Base-by-base conservation (phyloP, 2,888 invertebrate genomes). In the Sesia bembeciformis region DNA sequence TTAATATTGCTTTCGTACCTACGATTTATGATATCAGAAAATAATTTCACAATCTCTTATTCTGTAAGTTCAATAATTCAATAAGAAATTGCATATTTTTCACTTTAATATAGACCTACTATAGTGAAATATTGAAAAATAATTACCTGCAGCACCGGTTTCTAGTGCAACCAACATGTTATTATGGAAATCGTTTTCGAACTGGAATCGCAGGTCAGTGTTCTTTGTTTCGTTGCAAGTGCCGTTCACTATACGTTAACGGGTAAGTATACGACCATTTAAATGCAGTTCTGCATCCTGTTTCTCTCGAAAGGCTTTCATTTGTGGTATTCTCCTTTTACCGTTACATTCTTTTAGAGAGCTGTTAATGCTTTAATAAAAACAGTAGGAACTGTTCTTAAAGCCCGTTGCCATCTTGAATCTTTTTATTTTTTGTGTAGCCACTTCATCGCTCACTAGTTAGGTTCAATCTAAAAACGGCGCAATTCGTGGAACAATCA, bases 131-230 rank as follows among this genome's bases (percentile, higher is more conserved):
- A 78, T 78, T 78, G 79, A 78, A 80, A 76, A 74, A 79, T 78
- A 81, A 80, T 77, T 76, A 80, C 78, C 78, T 75, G 72, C 76
- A 71, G 65, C 65, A 39, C n/a, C 39, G n/a, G 39, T n/a, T 60
- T 55, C 56, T 55, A 60, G 54, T 57, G 58, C 59, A 56, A 61
- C 63, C 58, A 60, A 67, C 67, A 77, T 72, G 72, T 78, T 83
- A 82, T 81, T 81, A 84, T 78, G 82, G 72, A 78, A 84, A 81
- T 81, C 74, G 70, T 78, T 77, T 74, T 69, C 67, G 72, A 76
- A 76, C 74, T 72, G 66, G 67, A 69, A 72, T 59, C 64, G 58
- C 72, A 63, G 75, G 75, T 73, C 76, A 73, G 64, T 67, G 73
- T 74, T 74, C 81, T 77, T 79, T 81, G 78, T 80, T 80, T 72